Evolutionary conservation across 2,888 invertebrate species (phyloP), one percentile per base, ranked within the genome.

Genomic region (Thymelicus sylvestris): DNA sequence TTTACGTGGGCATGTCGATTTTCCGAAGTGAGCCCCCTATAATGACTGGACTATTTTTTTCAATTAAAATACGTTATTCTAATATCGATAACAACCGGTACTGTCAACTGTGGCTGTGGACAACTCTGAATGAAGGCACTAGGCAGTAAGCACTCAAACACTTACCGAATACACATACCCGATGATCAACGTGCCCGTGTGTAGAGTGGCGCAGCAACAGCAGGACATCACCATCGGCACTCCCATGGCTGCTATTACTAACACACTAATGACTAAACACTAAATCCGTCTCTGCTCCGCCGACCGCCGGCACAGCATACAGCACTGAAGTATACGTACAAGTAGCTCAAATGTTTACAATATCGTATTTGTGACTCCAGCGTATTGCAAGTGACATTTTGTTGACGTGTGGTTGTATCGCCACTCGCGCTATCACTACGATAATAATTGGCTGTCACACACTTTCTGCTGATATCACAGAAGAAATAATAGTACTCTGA

Each of bases 161-260:
- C 89, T 83, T 78, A 92, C 93, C 75, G 88, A 83, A 74, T 89
- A 93, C 19, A 89, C 62, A 78, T 90, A 92, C 61, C 88, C 93
- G 73, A 92, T 93, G 60, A 92, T 80, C 71, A 93, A 78, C 0
- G 92, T 92, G 12, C 91, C 93, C 0, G 86, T 91, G 19, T 90
- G 89, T 64, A 93, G 74, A 67, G 79, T 86, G 8, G 81, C 87
- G 62, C 89, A 89, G 73, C 77, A 91, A 72, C 93, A 93, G 72
- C 92, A 93, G 4, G 76, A 87, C 13, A 86, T 86, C 74, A 93
- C 84, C 81, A 92, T 91, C 1, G 93, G 93, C 73, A 93, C 91
- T 71, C 93, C 83, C 93, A 93, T 93, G 57, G 31, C 12, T 59
- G 38, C 44, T 68, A 63, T 63, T 1, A 15, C 15, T 47, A 38